Conservation (phyloP, 2,113 vertebrate species). For the Aegotheles bennettii region DNA sequence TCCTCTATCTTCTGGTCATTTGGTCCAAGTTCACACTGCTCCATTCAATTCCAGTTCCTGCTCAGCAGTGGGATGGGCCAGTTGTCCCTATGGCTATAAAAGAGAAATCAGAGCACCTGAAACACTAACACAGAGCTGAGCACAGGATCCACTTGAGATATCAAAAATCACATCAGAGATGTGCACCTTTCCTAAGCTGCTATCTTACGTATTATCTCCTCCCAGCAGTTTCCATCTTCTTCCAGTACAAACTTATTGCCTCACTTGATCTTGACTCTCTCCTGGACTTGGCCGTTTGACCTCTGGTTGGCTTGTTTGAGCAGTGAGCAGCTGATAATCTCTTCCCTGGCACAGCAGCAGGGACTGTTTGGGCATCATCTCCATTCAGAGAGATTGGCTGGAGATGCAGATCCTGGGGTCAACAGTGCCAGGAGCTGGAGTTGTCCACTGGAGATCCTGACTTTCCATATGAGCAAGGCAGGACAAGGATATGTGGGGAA, state of each 20-base stretch:
- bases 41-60: neutral
- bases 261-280: neutral
- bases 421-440: neutral
- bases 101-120: neutral
- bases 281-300: neutral
- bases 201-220: neutral
- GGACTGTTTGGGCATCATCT: neutral
- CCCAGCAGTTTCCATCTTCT: neutral
- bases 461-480: neutral
- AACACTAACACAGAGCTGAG: neutral
- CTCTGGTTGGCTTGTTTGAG: neutral
- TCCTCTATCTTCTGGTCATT: conserved; percentile 20
- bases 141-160: neutral
- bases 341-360: neutral
- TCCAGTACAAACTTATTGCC: neutral
- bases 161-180: neutral
- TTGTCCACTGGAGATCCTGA: neutral
- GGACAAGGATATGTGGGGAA: neutral
- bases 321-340: neutral
- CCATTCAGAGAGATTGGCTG: neutral
- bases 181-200: neutral
- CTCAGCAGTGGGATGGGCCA: neutral
- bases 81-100: neutral
- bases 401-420: neutral
- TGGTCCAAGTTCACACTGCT: conserved; percentile 36